phyloP scores from a whole-genome alignment of 2,888 invertebrate species.

The Erpobdella octoculata region DNA sequence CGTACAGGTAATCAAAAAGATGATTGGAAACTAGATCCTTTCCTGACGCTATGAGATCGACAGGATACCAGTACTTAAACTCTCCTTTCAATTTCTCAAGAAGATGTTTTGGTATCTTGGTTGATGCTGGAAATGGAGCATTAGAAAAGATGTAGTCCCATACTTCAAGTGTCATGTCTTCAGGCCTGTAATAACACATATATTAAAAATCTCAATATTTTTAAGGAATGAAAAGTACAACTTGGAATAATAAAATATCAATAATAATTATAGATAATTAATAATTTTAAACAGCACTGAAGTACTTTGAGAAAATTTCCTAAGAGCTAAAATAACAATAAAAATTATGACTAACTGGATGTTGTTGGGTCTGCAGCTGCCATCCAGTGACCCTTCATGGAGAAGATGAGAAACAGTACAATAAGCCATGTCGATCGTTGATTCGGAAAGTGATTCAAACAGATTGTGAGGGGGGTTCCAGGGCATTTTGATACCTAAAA shows the following conservation, averaged over 20 bases:
- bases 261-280: no score
- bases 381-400: constrained; percentile 72
- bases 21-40: constrained; percentile 97
- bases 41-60: constrained; percentile 83
- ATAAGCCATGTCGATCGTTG: constrained; percentile 96
- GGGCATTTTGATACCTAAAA: constrained; percentile 78
- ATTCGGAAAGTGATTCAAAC: constrained; percentile 96
- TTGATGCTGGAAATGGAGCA: constrained; percentile 58
- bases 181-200: constrained; percentile 54
- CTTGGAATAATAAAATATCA: no score
- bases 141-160: constrained; percentile 87
- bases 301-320: no score
- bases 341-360: constrained; percentile 53
- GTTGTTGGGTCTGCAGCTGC: constrained; percentile 51
- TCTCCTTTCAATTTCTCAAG: constrained; percentile 74
- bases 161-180: constrained; percentile 77
- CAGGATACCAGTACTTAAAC: constrained; percentile 95
- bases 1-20: constrained; percentile 87
- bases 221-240: no score
- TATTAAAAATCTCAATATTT: neutral
- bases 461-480: constrained; percentile 98
- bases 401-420: constrained; percentile 88
- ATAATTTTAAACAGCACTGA: no score
- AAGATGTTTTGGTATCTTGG: constrained; percentile 63
- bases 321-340: no score